Evolutionary conservation across 2,797 vertebrate genomes (phyloP).

Genomic region (Anolis apletophallus): DNA sequence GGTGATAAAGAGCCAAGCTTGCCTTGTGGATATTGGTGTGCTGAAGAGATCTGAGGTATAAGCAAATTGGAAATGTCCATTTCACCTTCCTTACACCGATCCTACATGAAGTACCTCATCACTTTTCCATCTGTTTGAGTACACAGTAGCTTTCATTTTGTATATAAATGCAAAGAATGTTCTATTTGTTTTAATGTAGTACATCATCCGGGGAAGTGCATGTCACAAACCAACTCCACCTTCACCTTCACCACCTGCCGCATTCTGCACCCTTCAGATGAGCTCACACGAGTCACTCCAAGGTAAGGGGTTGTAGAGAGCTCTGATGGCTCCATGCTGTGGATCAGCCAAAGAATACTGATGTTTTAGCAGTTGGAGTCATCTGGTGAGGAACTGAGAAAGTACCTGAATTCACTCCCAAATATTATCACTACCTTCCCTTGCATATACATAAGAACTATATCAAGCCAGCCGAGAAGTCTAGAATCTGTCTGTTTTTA

Average conservation of each 20-base stretch:
- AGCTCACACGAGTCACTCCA: conserved; percentile 92
- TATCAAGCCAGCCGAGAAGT: background rate
- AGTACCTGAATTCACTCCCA: background rate
- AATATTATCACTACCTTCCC: background rate
- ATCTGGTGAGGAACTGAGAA: background rate
- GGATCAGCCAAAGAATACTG: background rate
- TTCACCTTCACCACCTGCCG: conserved; percentile 99
- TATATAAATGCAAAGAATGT: conserved; percentile 75
- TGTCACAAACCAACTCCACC: conserved; percentile 97
- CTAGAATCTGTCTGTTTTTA: background rate
- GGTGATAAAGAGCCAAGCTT: conserved; percentile 5
- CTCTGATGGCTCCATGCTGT: background rate
- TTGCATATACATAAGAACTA: background rate
- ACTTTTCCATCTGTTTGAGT: conserved; percentile 66
- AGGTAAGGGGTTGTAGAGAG: conserved; percentile 82
- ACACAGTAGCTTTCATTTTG: conserved; percentile 53
- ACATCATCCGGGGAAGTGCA: conserved; percentile 96
- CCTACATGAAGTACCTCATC: conserved; percentile 64
- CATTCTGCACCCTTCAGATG: conserved; percentile 96
- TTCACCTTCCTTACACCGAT: conserved; percentile 66
- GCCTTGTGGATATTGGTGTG: conserved; percentile 39
- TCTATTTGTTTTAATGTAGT: conserved; percentile 80
- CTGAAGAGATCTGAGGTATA: conserved; percentile 9
- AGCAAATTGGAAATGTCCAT: conserved; percentile 22
- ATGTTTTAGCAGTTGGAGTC: background rate